A percentile compares a stretch with the other conserved stretches of the same genome.
Conservation (phyloP, 23 tunicate genomes). For the Ascidia mentula region DNA sequence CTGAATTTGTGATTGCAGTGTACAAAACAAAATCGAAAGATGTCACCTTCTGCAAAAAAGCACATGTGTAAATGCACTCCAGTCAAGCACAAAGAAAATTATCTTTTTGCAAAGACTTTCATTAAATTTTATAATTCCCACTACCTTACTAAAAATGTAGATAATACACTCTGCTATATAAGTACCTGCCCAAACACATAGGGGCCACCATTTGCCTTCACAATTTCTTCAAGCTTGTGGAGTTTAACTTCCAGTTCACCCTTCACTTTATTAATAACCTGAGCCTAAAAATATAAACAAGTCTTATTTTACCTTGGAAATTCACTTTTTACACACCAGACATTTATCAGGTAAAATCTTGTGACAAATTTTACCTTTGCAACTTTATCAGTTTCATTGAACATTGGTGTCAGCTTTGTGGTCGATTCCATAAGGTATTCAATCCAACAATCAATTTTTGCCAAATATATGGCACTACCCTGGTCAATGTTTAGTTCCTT, state of each 20-base stretch:
- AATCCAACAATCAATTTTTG: background rate
- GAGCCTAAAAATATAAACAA: background rate
- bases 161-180: too few species aligned
- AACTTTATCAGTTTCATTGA: background rate
- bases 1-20: too few species aligned
- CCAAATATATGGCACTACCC: background rate
- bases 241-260: conserved; percentile 6
- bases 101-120: too few species aligned
- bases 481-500: background rate
- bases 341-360: too few species aligned
- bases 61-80: too few species aligned
- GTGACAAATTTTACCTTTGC: background rate
- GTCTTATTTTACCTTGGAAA: background rate
- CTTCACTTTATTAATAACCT: conserved; percentile 2
- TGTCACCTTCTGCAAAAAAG: background rate
- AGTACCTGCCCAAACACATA: conserved; percentile 34
- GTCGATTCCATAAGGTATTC: background rate
- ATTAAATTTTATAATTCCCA: too few species aligned
- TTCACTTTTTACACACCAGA: too few species aligned
- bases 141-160: too few species aligned
- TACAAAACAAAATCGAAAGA: background rate
- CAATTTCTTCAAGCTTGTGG: conserved; percentile 14
- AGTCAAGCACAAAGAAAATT: too few species aligned
- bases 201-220: conserved; percentile 6
- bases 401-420: background rate